These are phyloP conservation scores for Andrena praecox DNA, from an alignment of 2,888 invertebrate species.

Conservation along the genomic window DNA sequence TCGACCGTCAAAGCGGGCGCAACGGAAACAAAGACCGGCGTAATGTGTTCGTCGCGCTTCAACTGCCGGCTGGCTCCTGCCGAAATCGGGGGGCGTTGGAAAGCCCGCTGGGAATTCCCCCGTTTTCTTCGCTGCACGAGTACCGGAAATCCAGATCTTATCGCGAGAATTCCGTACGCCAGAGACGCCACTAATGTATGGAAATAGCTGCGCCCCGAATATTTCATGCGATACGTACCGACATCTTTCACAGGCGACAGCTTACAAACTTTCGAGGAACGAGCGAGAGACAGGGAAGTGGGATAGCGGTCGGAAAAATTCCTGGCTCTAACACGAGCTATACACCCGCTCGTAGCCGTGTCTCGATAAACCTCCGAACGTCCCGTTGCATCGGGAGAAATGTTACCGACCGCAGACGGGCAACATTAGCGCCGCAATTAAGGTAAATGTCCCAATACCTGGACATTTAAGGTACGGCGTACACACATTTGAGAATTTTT, in stretches of 20 bases:
- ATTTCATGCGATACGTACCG: conserved; percentile 6
- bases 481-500: no score
- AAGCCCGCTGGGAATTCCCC: not conserved
- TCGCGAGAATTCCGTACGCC: conserved; percentile 25
- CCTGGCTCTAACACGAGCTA: not conserved
- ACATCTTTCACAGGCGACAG: conserved; percentile 9
- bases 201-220: conserved; percentile 2
- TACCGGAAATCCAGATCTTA: conserved; percentile 9
- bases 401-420: not conserved
- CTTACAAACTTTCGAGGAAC: conserved; percentile 13
- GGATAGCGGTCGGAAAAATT: conserved; percentile 9
- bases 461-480: no score
- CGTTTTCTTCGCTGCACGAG: not conserved
- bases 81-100: not conserved
- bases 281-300: not conserved
- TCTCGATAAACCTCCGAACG: conserved; percentile 39
- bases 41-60: conserved; percentile 9
- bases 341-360: conserved; percentile 47
- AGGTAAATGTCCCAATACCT: no score
- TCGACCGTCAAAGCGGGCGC: conserved; percentile 28
- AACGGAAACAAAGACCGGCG: conserved; percentile 3
- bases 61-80: not conserved
- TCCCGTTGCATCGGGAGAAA: conserved; percentile 29
- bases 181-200: conserved; percentile 7
- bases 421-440: conserved; percentile 22